Percentiles rank a stretch among this genome's conserved stretches.
These are phyloP conservation scores for Alethe diademata DNA, from an alignment of 2,113 vertebrate species.

Conservation along the genomic window DNA sequence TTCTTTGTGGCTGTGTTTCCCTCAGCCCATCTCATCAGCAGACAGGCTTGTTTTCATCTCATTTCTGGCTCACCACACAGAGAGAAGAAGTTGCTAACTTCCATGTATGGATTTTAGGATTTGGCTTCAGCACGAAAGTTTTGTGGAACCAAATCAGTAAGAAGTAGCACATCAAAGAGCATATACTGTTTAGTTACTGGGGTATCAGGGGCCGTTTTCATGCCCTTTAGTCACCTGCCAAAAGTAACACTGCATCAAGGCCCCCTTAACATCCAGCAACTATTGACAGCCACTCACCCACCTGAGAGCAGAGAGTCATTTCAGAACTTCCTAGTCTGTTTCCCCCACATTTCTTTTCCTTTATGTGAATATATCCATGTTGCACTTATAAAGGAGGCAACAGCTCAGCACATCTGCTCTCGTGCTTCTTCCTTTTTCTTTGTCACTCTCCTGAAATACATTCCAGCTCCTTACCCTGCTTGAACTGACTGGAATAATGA, in stretches of 20 bases:
- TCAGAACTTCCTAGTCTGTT: background rate
- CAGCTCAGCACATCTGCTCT: background rate
- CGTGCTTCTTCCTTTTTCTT: background rate
- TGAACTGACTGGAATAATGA: background rate
- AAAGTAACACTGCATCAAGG: background rate
- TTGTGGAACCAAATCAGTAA: background rate
- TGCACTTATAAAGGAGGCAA: background rate
- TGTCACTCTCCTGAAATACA: background rate
- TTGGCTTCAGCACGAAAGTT: background rate
- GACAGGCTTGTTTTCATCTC: background rate
- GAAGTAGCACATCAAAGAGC: background rate
- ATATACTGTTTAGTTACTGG: background rate
- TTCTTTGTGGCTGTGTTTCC: background rate
- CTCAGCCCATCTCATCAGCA: background rate
- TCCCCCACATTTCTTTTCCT: background rate
- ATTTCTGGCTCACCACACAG: background rate
- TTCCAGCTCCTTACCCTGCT: background rate
- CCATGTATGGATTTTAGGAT: background rate
- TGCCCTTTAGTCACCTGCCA: background rate
- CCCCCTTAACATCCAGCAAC: background rate
- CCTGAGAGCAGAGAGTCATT: background rate
- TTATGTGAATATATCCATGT: background rate
- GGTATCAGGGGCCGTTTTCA: background rate
- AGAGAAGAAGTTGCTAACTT: background rate
- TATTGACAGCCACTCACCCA: background rate